Evolutionary conservation across 2,888 invertebrate species (phyloP).

Genomic region (Meandrusa payeni): DNA sequence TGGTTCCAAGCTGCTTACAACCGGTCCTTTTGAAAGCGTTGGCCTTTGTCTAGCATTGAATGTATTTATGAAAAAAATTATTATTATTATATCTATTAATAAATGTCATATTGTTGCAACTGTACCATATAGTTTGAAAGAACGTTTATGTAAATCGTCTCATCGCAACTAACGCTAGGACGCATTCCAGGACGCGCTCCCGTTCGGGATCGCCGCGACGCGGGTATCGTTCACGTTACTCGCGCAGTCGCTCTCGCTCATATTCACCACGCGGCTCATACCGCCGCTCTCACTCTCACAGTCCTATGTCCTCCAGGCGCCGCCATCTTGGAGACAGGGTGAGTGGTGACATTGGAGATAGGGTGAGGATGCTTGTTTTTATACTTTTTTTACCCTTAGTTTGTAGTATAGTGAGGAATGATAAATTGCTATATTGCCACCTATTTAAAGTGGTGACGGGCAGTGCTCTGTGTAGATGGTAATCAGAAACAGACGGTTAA

Average conservation of each 20-base stretch:
- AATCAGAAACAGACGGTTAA: no score
- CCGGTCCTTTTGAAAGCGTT: no score
- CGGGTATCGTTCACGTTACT: conserved; percentile 78
- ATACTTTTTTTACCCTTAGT: conserved; percentile 11
- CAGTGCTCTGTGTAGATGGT: no score
- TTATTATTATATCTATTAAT: no score
- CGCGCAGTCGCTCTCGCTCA: conserved; percentile 83
- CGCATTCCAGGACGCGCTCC: conserved; percentile 64
- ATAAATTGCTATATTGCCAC: no score
- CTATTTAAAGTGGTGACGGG: no score
- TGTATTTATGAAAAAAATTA: no score
- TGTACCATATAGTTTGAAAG: conserved; percentile 2
- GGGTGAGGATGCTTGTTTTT: conserved; percentile 22
- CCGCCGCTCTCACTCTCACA: conserved; percentile 85
- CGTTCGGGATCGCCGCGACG: conserved; percentile 82
- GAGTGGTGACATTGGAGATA: conserved; percentile 42
- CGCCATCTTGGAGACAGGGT: conserved; percentile 89
- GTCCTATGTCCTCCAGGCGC: conserved; percentile 90
- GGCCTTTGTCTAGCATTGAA: no score
- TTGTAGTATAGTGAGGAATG: conserved; percentile 11
- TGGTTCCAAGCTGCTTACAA: no score
- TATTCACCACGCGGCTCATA: conserved; percentile 82
- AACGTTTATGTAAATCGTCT: conserved; percentile 16
- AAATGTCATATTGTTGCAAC: no score
- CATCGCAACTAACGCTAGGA: conserved; percentile 20